These are phyloP conservation scores for Drosophila fulvimacula DNA, from an alignment of 2,888 invertebrate species.

Conservation along the genomic window DNA sequence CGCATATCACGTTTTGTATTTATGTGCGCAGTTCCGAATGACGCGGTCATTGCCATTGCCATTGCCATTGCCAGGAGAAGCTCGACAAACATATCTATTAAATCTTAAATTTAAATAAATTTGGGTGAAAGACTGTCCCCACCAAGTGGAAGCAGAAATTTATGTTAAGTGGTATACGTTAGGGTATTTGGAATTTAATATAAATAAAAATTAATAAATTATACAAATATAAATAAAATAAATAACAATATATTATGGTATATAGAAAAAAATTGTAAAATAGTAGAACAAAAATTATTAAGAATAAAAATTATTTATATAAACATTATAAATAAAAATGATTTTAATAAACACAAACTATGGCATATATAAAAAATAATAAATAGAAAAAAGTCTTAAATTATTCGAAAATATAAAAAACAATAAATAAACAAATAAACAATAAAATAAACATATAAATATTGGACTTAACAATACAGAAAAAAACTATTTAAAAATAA, in stretches of 20 bases:
- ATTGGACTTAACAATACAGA: neutral
- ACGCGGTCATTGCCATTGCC: slow-evolving; percentile 16
- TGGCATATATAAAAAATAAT: neutral
- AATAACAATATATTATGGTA: neutral
- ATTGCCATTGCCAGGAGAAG: slow-evolving; percentile 12
- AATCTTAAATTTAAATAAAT: slow-evolving; percentile 7
- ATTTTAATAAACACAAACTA: neutral
- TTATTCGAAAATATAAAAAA: too few relatives aligned
- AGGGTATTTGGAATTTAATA: neutral
- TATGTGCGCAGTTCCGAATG: slow-evolving; percentile 33
- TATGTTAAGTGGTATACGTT: neutral
- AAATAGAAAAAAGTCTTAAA: too few relatives aligned
- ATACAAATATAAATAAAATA: neutral
- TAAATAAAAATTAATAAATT: neutral
- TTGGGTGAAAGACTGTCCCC: neutral
- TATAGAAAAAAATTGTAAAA: too few relatives aligned
- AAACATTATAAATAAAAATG: neutral
- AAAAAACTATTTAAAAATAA: neutral
- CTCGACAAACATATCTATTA: slow-evolving; percentile 30
- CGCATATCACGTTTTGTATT: slow-evolving; percentile 10
- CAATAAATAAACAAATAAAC: too few relatives aligned
- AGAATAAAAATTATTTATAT: too few relatives aligned
- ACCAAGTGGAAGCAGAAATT: neutral
- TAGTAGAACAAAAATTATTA: too few relatives aligned
- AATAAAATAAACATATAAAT: too few relatives aligned